Evolutionary conservation across 1,140 invertebrate species (phyloP).

Genomic region (Periplaneta americana): DNA sequence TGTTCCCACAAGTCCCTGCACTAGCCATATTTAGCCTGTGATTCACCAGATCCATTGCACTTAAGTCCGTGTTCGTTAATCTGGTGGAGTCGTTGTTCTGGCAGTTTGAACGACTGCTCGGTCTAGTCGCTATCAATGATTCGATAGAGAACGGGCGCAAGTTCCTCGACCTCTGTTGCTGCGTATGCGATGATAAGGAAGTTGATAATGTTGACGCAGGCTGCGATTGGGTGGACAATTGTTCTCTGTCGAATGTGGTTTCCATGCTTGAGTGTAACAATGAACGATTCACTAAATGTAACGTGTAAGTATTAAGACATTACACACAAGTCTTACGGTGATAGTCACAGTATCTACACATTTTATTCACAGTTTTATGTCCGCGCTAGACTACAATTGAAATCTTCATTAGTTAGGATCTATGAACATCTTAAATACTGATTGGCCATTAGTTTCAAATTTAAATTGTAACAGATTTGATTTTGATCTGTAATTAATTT

Average conservation of each 20-base stretch:
- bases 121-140: neutral
- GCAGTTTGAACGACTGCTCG: neutral
- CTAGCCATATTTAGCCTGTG: neutral
- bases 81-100: neutral
- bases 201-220: neutral
- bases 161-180: neutral
- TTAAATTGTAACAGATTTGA: too few species aligned
- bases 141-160: constrained; percentile 8
- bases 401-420: too few species aligned
- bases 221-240: neutral
- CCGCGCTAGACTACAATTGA: too few species aligned
- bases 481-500: too few species aligned
- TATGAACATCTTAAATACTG: too few species aligned
- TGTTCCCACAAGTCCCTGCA: neutral
- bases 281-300: too few species aligned
- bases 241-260: neutral
- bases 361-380: too few species aligned
- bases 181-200: neutral
- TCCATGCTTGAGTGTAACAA: neutral
- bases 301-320: too few species aligned
- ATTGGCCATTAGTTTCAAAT: too few species aligned
- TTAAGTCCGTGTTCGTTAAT: neutral
- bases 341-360: too few species aligned
- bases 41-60: neutral
- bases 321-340: too few species aligned